Evolutionary conservation across 2,797 vertebrate genomes (phyloP).

Genomic region (Melanogrammus aeglefinus): DNA sequence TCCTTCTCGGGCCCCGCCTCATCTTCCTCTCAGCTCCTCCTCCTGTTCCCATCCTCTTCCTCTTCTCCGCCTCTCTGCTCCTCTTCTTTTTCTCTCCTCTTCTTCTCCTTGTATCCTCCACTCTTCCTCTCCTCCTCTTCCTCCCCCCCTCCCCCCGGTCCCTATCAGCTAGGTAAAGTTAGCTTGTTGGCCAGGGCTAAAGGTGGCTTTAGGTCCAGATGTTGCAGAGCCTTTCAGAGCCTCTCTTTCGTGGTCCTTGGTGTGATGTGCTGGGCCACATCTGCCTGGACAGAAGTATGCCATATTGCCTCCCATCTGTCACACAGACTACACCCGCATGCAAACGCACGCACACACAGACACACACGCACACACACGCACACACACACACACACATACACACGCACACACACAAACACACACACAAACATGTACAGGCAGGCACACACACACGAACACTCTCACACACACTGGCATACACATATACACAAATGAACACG

Average conservation of each 20-base stretch:
- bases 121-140: background rate
- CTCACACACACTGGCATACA: conserved; percentile 66
- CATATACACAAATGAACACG: conserved; percentile 52
- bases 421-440: conserved; percentile 53
- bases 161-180: conserved; percentile 60
- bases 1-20: background rate
- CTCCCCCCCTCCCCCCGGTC: conserved; percentile 25
- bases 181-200: conserved; percentile 55
- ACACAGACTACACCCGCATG: conserved; percentile 63
- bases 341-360: conserved; percentile 5
- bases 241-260: conserved; percentile 80
- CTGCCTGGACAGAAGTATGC: conserved; percentile 92
- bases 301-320: conserved; percentile 98
- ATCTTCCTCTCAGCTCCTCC: background rate
- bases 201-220: conserved; percentile 86
- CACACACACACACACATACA: conserved; percentile 58
- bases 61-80: background rate
- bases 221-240: conserved; percentile 74
- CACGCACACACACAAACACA: conserved; percentile 39
- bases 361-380: conserved; percentile 68
- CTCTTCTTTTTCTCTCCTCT: background rate
- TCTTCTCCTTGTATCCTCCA: background rate
- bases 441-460: conserved; percentile 59
- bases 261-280: conserved; percentile 87
- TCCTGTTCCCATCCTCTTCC: background rate